A percentile compares a stretch with the other conserved stretches of the same genome.
Evolutionary conservation across 1,140 invertebrate genomes (phyloP).

Genomic region (Microplitis mediator): DNA sequence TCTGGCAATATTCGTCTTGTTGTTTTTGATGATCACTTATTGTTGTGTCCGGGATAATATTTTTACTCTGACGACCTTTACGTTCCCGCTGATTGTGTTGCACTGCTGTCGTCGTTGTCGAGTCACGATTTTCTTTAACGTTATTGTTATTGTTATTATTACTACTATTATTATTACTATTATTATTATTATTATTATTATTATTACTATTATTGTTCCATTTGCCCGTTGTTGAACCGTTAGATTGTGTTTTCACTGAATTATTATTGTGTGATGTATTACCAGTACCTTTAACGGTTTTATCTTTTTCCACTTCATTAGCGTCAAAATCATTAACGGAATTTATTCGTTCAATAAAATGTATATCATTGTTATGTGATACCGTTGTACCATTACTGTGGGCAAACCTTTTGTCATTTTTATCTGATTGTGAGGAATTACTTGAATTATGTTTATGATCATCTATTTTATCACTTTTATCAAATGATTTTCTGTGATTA

Average conservation of each 20-base stretch:
- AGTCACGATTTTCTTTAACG: conserved; percentile 60
- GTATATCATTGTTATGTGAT: conserved; percentile 57
- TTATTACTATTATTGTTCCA: conserved; percentile 51
- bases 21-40: conserved; percentile 65
- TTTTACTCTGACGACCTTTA: conserved; percentile 63
- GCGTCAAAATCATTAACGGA: conserved; percentile 66
- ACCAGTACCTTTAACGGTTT: conserved; percentile 53
- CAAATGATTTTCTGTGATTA: conserved; percentile 64
- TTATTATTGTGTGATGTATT: conserved; percentile 39
- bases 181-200: not conserved
- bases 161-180: conserved; percentile 7
- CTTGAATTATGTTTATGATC: conserved; percentile 54
- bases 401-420: conserved; percentile 59
- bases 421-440: conserved; percentile 54
- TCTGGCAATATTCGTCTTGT: conserved; percentile 68
- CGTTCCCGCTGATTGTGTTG: conserved; percentile 65
- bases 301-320: conserved; percentile 65
- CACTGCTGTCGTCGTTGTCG: conserved; percentile 53
- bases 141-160: not conserved
- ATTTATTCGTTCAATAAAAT: conserved; percentile 64
- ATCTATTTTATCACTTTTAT: conserved; percentile 60
- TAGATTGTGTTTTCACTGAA: conserved; percentile 56
- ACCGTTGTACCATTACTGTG: conserved; percentile 63
- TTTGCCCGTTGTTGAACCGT: conserved; percentile 54
- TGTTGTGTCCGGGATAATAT: conserved; percentile 55